Evolutionary conservation across 1,140 invertebrate genomes (phyloP).

Genomic region (Procambarus virginalis): DNA sequence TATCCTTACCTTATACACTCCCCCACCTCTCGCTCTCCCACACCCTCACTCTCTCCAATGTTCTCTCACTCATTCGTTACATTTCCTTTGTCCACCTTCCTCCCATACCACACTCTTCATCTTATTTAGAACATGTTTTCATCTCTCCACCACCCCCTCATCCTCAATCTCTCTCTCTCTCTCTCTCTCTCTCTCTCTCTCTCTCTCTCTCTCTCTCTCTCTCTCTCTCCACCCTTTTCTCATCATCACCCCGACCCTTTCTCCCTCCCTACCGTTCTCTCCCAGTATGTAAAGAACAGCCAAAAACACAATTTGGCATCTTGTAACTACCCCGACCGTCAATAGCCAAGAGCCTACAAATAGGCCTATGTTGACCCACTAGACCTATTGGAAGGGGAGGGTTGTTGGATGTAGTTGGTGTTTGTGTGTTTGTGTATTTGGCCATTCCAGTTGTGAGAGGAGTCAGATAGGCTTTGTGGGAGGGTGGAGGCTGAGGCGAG

Average conservation of each 20-base stretch:
- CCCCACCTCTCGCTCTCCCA: neutral
- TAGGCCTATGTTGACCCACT: neutral
- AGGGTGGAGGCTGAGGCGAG: neutral
- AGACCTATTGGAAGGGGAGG: neutral
- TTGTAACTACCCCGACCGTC: neutral
- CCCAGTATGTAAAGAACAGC: neutral
- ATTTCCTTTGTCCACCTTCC: neutral
- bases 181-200: neutral
- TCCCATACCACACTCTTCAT: neutral
- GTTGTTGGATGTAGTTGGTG: neutral
- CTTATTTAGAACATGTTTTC: neutral
- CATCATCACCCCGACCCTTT: neutral
- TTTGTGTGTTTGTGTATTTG: neutral
- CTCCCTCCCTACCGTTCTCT: neutral
- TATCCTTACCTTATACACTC: neutral
- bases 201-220: neutral
- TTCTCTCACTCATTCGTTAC: neutral
- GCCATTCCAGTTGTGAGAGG: neutral
- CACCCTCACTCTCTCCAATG: neutral
- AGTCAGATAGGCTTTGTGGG: neutral
- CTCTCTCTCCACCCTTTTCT: neutral
- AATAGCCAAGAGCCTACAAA: neutral
- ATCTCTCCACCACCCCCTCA: neutral
- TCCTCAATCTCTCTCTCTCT: neutral
- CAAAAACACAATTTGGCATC: conserved; percentile 5